phyloP scores from a whole-genome alignment of 2,113 vertebrate species.

The Regulus satrapa region DNA sequence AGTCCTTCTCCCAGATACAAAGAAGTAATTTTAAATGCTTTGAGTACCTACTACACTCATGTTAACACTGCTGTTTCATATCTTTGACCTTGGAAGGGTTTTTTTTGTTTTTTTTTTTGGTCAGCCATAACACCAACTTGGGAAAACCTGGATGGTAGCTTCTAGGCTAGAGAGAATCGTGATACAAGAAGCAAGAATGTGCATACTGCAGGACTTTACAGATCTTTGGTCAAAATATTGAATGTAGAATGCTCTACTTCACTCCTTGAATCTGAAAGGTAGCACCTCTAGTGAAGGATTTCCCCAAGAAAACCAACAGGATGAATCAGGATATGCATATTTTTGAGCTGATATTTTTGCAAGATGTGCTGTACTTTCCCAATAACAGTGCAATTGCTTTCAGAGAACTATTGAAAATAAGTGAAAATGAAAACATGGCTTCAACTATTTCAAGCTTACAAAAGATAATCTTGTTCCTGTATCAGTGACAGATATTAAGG shows the following conservation, averaged over 20 bases:
- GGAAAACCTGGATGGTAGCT: neutral
- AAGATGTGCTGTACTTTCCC: neutral
- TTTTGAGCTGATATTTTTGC: neutral
- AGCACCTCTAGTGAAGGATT: neutral
- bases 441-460: neutral
- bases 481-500: neutral
- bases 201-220: neutral
- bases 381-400: neutral
- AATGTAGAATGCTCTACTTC: neutral
- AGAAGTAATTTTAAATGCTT: neutral
- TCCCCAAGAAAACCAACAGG: neutral
- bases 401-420: neutral
- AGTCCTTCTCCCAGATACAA: neutral
- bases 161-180: neutral
- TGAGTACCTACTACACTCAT: neutral
- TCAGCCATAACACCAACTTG: neutral
- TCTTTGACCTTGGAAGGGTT: neutral
- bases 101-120: neutral
- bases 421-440: neutral
- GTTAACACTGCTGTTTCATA: fast-evolving
- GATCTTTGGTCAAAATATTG: neutral
- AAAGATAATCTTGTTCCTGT: neutral
- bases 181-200: neutral
- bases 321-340: neutral
- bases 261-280: neutral